phyloP scores from a whole-genome alignment of 1,140 invertebrate species.

The Prorops nasuta region DNA sequence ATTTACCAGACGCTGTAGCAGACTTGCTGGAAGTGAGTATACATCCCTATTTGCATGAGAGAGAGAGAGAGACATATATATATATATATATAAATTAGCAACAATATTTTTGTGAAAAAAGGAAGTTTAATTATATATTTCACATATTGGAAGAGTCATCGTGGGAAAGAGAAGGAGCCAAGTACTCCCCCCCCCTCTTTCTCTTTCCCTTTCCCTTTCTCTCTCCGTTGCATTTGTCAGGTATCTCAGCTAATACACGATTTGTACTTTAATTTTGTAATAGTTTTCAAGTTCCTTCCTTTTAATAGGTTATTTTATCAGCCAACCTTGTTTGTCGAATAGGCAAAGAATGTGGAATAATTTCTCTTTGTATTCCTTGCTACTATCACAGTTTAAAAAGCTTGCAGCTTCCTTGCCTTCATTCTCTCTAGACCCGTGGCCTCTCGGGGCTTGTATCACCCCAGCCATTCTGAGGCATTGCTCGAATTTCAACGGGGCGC shows the following conservation, averaged over 20 bases:
- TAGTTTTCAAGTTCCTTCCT: too few species aligned
- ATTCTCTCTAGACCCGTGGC: constrained; percentile 31
- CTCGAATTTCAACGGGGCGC: constrained; percentile 37
- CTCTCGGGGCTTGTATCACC: constrained; percentile 47
- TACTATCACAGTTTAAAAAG: constrained; percentile 34
- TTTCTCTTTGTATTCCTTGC: constrained; percentile 40
- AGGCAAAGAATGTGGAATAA: constrained; percentile 34
- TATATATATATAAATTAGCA: too few species aligned
- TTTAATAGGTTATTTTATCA: constrained; percentile 27
- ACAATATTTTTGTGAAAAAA: background rate
- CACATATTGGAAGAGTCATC: background rate
- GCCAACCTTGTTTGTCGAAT: constrained; percentile 42
- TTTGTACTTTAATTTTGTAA: too few species aligned
- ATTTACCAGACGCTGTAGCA: constrained; percentile 87
- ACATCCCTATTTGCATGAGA: too few species aligned
- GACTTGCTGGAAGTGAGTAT: constrained; percentile 73
- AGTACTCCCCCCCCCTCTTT: too few species aligned
- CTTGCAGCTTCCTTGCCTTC: constrained; percentile 29
- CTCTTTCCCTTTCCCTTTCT: too few species aligned
- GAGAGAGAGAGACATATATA: too few species aligned
- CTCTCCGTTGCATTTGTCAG: too few species aligned
- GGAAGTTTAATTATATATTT: background rate
- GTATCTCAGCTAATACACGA: too few species aligned
- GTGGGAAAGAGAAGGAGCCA: too few species aligned
- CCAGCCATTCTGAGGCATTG: constrained; percentile 53